These are phyloP conservation scores for Actenoides lindsayi DNA, from an alignment of 2,113 vertebrate species.

Conservation along the genomic window DNA sequence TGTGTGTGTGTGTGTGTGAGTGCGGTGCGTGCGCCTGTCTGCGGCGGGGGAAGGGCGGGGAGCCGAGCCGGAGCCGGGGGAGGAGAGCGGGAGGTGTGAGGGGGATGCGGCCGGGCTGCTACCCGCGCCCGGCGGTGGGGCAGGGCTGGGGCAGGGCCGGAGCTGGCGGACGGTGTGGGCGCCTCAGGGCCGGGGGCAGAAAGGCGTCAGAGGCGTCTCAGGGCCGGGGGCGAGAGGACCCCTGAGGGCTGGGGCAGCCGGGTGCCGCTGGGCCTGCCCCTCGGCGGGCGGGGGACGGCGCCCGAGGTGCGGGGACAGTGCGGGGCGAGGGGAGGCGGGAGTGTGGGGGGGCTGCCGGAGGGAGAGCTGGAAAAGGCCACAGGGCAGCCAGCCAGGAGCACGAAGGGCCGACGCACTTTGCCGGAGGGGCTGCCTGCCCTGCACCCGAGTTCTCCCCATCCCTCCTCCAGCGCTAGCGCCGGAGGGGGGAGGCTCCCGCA, in stretches of 20 bases:
- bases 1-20: not conserved
- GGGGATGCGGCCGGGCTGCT: not conserved
- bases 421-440: not conserved
- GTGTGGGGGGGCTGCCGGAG: not conserved
- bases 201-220: not conserved
- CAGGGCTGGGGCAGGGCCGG: not conserved
- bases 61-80: not conserved
- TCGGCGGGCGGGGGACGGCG: not conserved
- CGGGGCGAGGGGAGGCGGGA: not conserved
- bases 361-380: not conserved
- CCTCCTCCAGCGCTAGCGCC: not conserved
- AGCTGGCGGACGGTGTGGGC: too few species aligned
- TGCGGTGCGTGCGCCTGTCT: not conserved
- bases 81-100: not conserved
- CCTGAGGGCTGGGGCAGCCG: not conserved
- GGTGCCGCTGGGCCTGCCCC: not conserved
- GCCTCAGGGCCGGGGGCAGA: not conserved
- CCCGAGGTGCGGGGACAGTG: not conserved
- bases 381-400: not conserved
- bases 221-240: not conserved
- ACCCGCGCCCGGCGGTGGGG: not conserved
- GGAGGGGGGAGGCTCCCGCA: not conserved
- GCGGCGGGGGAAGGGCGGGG: not conserved
- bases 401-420: not conserved
- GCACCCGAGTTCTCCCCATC: not conserved